A percentile compares a stretch with the other conserved stretches of the same genome.
phyloP scores from a whole-genome alignment of 2,888 invertebrate genomes.

The Ichneumoninae sp. region DNA sequence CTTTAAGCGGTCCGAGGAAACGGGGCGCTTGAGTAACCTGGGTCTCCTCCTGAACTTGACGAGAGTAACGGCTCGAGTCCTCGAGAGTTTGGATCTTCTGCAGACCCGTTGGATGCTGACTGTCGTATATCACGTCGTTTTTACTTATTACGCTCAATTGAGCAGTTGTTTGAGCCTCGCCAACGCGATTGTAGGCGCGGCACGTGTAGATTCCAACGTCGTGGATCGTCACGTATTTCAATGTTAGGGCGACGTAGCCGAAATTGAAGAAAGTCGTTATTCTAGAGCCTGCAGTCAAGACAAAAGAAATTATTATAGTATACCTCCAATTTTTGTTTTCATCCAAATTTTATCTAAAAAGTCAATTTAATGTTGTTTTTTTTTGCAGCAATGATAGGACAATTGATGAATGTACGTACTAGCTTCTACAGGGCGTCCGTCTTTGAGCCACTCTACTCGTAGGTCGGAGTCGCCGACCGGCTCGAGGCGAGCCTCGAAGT shows the following conservation, averaged over 20 bases:
- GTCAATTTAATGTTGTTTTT: background rate
- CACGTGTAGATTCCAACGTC: conserved; percentile 96
- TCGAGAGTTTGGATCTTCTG: conserved; percentile 96
- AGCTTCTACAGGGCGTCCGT: conserved; percentile 95
- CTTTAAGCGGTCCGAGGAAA: conserved; percentile 95
- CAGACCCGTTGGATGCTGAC: conserved; percentile 96
- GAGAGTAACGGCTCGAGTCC: conserved; percentile 91
- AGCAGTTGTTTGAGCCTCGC: conserved; percentile 93
- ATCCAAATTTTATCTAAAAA: background rate
- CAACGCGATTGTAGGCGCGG: conserved; percentile 93
- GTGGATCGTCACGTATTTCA: conserved; percentile 94
- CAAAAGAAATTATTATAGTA: background rate
- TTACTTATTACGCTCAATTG: conserved; percentile 93
- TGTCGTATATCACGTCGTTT: conserved; percentile 94
- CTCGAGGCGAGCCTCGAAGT: conserved; percentile 97
- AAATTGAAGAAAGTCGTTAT: conserved; percentile 97
- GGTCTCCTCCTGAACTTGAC: conserved; percentile 89
- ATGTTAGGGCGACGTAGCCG: conserved; percentile 97
- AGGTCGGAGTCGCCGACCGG: conserved; percentile 96
- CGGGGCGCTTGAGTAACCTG: conserved; percentile 92
- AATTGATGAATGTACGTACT: conserved; percentile 85
- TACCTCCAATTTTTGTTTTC: conserved; percentile 2
- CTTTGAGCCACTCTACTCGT: conserved; percentile 96
- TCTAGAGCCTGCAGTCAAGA: conserved; percentile 87
- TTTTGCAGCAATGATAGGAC: background rate